These are phyloP conservation scores for Mechanitis messenoides DNA, from an alignment of 2,888 invertebrate genomes.

Conservation along the genomic window DNA sequence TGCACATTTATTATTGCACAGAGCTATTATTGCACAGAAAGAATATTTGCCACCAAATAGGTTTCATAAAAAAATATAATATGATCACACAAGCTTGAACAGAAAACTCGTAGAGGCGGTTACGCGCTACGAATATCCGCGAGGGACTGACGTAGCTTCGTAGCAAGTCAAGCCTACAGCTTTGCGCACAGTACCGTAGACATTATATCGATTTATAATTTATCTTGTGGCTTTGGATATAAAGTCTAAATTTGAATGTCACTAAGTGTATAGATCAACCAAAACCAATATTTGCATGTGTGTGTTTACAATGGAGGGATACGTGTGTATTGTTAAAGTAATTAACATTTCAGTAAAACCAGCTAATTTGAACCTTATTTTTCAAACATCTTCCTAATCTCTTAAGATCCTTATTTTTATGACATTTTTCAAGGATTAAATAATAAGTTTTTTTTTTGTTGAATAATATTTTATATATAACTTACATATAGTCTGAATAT, in stretches of 20 bases:
- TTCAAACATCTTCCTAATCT: no score
- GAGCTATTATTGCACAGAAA: slow-evolving; percentile 4
- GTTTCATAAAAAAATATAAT: slow-evolving; percentile 48
- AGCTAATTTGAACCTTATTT: neutral
- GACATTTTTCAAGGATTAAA: no score
- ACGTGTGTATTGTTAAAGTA: slow-evolving; percentile 15
- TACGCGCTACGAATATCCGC: slow-evolving; percentile 40
- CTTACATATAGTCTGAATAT: neutral
- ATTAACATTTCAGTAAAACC: slow-evolving; percentile 17
- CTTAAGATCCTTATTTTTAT: no score
- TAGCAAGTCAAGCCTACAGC: slow-evolving; percentile 39
- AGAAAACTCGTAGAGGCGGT: slow-evolving; percentile 38
- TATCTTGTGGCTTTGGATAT: slow-evolving; percentile 1
- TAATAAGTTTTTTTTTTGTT: no score
- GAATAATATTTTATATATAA: no score
- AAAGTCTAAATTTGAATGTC: slow-evolving; percentile 7
- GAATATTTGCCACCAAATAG: slow-evolving; percentile 14
- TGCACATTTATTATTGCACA: slow-evolving; percentile 5
- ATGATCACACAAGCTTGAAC: slow-evolving; percentile 36
- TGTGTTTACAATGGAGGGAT: slow-evolving; percentile 14
- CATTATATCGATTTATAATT: neutral
- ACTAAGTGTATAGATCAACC: slow-evolving; percentile 10
- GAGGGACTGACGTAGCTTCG: slow-evolving; percentile 59
- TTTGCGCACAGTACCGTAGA: slow-evolving; percentile 38
- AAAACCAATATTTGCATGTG: slow-evolving; percentile 9